Evolutionary conservation across 2,113 vertebrate species (phyloP).

Genomic region (Dromas ardeola): DNA sequence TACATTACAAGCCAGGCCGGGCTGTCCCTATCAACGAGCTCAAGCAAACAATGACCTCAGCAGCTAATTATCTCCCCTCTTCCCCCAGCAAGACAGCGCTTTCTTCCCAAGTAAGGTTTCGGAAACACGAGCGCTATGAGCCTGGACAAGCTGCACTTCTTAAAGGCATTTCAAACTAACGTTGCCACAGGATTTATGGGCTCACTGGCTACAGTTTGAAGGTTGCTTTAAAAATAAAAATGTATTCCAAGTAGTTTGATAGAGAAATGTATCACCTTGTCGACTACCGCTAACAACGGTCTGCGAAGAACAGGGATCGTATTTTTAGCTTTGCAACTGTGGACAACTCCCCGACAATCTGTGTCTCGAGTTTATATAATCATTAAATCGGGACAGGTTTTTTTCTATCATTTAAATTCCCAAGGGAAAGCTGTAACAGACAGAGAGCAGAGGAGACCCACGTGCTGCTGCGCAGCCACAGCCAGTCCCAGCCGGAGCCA

Average conservation of each 20-base stretch:
- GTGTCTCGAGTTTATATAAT: not conserved
- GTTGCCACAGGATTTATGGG: not conserved
- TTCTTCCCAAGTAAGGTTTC: conserved; percentile 73
- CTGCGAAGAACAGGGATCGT: not conserved
- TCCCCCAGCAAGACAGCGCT: not conserved
- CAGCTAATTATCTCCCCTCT: conserved; percentile 21
- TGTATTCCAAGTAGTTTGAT: not conserved
- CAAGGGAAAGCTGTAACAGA: not conserved
- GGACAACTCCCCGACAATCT: not conserved
- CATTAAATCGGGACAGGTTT: not conserved
- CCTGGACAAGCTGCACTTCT: not conserved
- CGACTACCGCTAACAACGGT: fast-evolving
- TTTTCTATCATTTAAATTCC: not conserved
- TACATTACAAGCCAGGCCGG: conserved; percentile 57
- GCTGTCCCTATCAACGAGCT: conserved; percentile 37
- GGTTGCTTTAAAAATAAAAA: not conserved
- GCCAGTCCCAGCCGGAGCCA: fast-evolving
- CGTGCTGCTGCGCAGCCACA: not conserved
- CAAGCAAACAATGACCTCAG: conserved; percentile 67
- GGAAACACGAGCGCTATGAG: not conserved
- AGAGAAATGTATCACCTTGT: not conserved
- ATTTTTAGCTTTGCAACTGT: not conserved
- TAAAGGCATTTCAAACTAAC: not conserved
- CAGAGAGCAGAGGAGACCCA: not conserved
- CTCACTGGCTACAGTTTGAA: not conserved